Evolutionary conservation across 2,888 invertebrate species (phyloP).

Genomic region (Cacoxenus indagator): DNA sequence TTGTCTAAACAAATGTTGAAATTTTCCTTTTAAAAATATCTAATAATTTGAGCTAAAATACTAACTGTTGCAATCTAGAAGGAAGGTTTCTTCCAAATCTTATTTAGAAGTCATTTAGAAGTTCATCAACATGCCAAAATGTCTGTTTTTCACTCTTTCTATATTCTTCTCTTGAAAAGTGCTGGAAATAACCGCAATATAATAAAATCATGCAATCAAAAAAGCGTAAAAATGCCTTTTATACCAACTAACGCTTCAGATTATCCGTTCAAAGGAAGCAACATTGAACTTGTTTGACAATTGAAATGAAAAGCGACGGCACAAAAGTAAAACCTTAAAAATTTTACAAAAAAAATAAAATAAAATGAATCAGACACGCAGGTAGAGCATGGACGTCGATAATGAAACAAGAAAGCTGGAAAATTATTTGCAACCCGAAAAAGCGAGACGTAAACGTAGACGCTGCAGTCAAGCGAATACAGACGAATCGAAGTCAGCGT

Average conservation of each 20-base stretch:
- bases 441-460: not conserved
- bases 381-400: not conserved
- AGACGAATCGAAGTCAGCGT: not conserved
- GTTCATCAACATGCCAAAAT: too few species aligned
- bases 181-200: too few species aligned
- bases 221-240: too few species aligned
- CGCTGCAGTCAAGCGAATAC: not conserved
- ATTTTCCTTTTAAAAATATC: too few species aligned
- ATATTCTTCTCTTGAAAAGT: too few species aligned
- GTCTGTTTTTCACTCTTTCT: too few species aligned
- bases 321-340: not conserved
- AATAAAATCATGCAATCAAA: too few species aligned
- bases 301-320: not conserved
- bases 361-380: slow-evolving; percentile 2
- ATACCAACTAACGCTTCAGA: not conserved
- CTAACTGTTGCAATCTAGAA: too few species aligned
- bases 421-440: slow-evolving; percentile 4
- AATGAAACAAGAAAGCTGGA: slow-evolving; percentile 18
- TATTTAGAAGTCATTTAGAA: too few species aligned
- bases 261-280: not conserved
- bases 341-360: not conserved
- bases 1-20: too few species aligned
- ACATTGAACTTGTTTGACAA: not conserved
- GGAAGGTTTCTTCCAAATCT: too few species aligned
- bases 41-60: too few species aligned